Evolutionary conservation across 2,888 invertebrate species (phyloP).

Genomic region (Eudasyphora cyanicolor): DNA sequence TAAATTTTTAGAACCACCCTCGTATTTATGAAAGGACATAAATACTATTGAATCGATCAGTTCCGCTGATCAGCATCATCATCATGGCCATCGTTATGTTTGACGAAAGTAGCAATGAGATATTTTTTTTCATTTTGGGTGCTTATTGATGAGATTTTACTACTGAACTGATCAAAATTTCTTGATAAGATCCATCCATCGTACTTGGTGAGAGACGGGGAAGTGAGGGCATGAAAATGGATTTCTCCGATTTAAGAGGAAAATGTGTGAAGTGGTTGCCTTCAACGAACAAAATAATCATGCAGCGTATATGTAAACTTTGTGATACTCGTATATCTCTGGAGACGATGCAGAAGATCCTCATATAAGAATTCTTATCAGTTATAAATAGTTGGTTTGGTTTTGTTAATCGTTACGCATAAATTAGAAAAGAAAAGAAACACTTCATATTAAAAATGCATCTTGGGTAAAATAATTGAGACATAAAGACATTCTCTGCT

Average conservation of each 20-base stretch:
- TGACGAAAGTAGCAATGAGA: too few relatives aligned
- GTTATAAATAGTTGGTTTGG: neutral
- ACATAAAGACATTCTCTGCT: neutral
- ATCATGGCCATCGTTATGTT: neutral
- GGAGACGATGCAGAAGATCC: neutral
- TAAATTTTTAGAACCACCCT: too few relatives aligned
- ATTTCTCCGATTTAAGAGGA: neutral
- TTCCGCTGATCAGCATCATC: neutral
- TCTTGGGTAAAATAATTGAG: constrained; percentile 4
- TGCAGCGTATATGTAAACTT: neutral
- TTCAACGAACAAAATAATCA: neutral
- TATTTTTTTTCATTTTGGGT: neutral
- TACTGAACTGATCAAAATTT: neutral
- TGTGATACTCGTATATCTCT: neutral
- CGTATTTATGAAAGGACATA: too few relatives aligned
- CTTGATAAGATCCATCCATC: neutral
- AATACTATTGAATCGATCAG: too few relatives aligned
- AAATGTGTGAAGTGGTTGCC: neutral
- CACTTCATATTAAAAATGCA: neutral
- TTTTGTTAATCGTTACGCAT: neutral
- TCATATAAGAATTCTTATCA: constrained; percentile 9
- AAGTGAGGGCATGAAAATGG: neutral
- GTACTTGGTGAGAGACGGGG: neutral
- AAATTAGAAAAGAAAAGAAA: neutral
- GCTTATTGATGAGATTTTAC: too few relatives aligned